Evolutionary conservation across 2,888 invertebrate genomes (phyloP).

Genomic region (Volucella bombylans): DNA sequence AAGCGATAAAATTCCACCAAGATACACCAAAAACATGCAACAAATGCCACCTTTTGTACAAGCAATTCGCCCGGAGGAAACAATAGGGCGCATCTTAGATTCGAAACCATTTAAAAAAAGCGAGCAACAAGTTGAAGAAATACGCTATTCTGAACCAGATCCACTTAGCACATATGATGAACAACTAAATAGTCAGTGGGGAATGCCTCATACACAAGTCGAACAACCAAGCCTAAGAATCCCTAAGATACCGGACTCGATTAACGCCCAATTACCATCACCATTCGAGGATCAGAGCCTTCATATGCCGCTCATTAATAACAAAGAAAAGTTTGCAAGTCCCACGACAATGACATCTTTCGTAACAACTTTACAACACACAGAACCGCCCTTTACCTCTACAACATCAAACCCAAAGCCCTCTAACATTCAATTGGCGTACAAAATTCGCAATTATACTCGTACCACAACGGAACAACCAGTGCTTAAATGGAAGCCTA

Average conservation of each 20-base stretch:
- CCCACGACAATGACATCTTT: slow-evolving; percentile 35
- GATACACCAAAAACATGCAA: slow-evolving; percentile 59
- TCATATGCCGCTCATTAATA: slow-evolving; percentile 76
- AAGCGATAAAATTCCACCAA: slow-evolving; percentile 27
- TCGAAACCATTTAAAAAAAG: slow-evolving; percentile 78
- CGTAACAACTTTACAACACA: not conserved
- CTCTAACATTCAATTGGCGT: slow-evolving; percentile 64
- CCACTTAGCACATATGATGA: slow-evolving; percentile 81
- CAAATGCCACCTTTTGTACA: slow-evolving; percentile 65
- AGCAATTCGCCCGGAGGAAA: slow-evolving; percentile 75
- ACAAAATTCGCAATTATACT: slow-evolving; percentile 49
- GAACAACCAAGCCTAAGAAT: slow-evolving; percentile 27
- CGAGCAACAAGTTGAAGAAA: slow-evolving; percentile 78
- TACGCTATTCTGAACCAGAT: slow-evolving; percentile 83
- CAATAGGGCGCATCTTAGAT: slow-evolving; percentile 62
- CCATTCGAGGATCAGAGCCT: slow-evolving; percentile 77
- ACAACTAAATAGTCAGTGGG: slow-evolving; percentile 26
- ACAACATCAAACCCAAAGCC: slow-evolving; percentile 76
- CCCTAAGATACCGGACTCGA: not conserved
- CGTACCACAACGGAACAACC: slow-evolving; percentile 78
- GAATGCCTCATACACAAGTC: slow-evolving; percentile 24
- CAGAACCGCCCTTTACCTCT: slow-evolving; percentile 74
- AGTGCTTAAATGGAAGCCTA: slow-evolving; percentile 80
- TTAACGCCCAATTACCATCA: slow-evolving; percentile 78
- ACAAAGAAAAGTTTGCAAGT: slow-evolving; percentile 35